Percentiles rank a stretch among this genome's conserved stretches.
Conservation (phyloP, 1,140 invertebrate genomes). For the Scaptomyza pallida region DNA sequence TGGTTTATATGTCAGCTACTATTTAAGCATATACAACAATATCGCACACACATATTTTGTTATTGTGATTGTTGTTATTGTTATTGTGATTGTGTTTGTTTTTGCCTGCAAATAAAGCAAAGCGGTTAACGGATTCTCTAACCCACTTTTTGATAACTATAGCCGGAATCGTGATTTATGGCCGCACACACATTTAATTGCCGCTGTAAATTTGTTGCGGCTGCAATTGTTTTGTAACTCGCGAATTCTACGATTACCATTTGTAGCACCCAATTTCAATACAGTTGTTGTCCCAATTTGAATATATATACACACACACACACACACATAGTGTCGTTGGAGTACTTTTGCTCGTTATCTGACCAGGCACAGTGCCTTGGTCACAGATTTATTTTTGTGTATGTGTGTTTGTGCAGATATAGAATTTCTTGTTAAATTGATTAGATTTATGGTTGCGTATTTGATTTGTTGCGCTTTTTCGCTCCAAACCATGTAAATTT, state of each 20-base stretch:
- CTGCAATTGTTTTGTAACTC: constrained; percentile 63
- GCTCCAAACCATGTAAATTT: constrained; percentile 13
- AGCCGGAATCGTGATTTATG: constrained; percentile 64
- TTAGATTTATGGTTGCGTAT: constrained; percentile 44
- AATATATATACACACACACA: constrained; percentile 15
- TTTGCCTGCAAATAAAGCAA: constrained; percentile 26
- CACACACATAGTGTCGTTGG: not conserved
- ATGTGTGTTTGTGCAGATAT: constrained; percentile 6
- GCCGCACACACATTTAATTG: constrained; percentile 52
- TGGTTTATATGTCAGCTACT: constrained; percentile 38
- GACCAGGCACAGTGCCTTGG: constrained; percentile 22
- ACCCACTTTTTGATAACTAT: constrained; percentile 53
- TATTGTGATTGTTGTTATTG: constrained; percentile 16
- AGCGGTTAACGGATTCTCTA: constrained; percentile 29
- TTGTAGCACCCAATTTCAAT: constrained; percentile 34
- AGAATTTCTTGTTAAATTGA: constrained; percentile 42
- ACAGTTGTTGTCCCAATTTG: constrained; percentile 23
- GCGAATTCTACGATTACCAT: constrained; percentile 25
- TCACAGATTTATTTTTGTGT: constrained; percentile 17
- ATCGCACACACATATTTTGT: constrained; percentile 32
- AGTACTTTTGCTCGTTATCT: constrained; percentile 30
- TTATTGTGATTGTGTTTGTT: constrained; percentile 10
- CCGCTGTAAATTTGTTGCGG: constrained; percentile 63
- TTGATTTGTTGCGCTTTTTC: constrained; percentile 27
- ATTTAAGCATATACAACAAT: constrained; percentile 46